These are phyloP conservation scores for Thymelicus sylvestris DNA, from an alignment of 2,888 invertebrate genomes.

Conservation along the genomic window DNA sequence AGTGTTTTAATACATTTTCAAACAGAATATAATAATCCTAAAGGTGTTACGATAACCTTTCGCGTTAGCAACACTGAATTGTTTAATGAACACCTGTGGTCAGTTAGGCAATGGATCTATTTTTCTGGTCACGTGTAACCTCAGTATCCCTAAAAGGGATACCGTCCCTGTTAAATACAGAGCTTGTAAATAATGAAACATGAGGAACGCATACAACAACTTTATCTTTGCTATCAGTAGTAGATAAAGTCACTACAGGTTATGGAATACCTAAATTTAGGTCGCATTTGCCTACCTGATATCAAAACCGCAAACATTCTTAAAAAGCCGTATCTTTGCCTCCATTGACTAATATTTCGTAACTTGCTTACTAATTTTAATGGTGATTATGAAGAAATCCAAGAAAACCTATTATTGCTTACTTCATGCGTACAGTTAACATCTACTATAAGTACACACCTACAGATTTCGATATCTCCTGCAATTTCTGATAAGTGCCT, in stretches of 20 bases:
- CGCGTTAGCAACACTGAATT: conserved; percentile 9
- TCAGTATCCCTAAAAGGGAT: conserved; percentile 38
- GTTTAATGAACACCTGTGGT: conserved; percentile 41
- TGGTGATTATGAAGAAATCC: neutral
- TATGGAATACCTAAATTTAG: conserved; percentile 70
- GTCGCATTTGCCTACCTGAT: conserved; percentile 63
- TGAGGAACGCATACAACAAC: conserved; percentile 60
- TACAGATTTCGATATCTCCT: neutral
- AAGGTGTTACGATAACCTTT: neutral
- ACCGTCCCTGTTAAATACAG: conserved; percentile 26
- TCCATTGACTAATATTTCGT: conserved; percentile 16
- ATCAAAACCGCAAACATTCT: conserved; percentile 42
- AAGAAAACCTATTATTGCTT: neutral
- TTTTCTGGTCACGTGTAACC: conserved; percentile 39
- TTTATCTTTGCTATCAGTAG: conserved; percentile 79
- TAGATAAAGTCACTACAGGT: conserved; percentile 69
- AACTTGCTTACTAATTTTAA: too few relatives aligned
- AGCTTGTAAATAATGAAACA: conserved; percentile 49
- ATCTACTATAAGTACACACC: neutral
- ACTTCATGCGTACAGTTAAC: neutral
- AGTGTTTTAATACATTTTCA: neutral
- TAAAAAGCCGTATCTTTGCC: conserved; percentile 21
- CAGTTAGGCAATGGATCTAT: conserved; percentile 42
- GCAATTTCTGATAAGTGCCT: neutral
- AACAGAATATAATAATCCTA: neutral